These are phyloP conservation scores for Andrena hattorfiana DNA, from an alignment of 2,888 invertebrate genomes.

Conservation along the genomic window DNA sequence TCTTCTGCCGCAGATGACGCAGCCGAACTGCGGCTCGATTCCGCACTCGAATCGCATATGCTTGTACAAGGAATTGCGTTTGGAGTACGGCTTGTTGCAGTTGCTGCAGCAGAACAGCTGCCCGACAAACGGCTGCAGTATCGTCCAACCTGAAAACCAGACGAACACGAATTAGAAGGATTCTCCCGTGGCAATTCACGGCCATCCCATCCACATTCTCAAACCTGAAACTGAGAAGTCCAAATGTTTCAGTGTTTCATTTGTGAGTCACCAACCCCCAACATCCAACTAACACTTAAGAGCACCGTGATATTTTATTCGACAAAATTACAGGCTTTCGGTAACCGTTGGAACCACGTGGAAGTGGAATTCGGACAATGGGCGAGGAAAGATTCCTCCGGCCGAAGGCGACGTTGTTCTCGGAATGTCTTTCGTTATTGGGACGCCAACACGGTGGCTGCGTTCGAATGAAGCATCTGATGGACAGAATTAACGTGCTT, in stretches of 20 bases:
- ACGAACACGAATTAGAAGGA: constrained; percentile 7
- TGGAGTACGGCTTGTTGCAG: constrained; percentile 77
- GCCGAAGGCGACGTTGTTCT: not conserved
- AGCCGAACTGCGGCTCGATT: constrained; percentile 77
- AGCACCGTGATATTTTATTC: constrained; percentile 18
- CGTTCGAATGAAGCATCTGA: constrained; percentile 15
- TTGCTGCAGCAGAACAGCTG: constrained; percentile 68
- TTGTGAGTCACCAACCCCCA: too few relatives aligned
- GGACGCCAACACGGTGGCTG: constrained; percentile 5
- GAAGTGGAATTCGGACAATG: not conserved
- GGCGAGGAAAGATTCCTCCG: not conserved
- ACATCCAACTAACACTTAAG: not conserved
- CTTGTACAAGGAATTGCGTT: constrained; percentile 72
- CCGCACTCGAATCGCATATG: constrained; percentile 80
- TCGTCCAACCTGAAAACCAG: constrained; percentile 33
- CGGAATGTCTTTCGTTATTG: constrained; percentile 9
- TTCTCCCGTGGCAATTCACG: too few relatives aligned
- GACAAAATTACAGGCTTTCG: constrained; percentile 19
- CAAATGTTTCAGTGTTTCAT: not conserved
- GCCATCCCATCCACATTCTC: too few relatives aligned
- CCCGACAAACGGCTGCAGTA: not conserved
- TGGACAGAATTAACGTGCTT: constrained; percentile 77
- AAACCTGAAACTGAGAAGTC: not conserved
- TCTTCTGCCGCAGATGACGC: constrained; percentile 68
- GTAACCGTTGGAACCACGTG: not conserved